Conservation (phyloP, 2,888 invertebrate genomes). For the Eucera pruinosa region DNA sequence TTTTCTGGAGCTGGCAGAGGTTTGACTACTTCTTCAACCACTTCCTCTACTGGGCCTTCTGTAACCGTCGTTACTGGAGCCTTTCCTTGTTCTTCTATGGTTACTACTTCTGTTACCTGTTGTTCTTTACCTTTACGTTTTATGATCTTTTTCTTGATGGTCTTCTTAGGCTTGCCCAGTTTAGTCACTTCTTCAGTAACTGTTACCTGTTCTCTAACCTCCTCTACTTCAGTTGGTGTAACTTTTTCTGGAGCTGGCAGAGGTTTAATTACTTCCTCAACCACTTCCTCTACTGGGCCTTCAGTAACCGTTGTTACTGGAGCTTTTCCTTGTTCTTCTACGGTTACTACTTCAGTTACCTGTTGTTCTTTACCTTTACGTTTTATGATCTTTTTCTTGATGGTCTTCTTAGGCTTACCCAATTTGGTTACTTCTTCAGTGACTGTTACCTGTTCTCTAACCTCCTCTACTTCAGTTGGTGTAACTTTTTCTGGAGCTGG, state of each 20-base stretch:
- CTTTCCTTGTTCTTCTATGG: constrained; percentile 76
- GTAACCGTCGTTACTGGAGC: constrained; percentile 52
- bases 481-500: constrained; percentile 82
- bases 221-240: constrained; percentile 80
- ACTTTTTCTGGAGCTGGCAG: constrained; percentile 78
- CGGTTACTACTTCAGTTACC: constrained; percentile 68
- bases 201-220: constrained; percentile 61
- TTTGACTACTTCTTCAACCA: constrained; percentile 50
- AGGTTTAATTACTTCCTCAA: constrained; percentile 79
- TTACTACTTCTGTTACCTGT: constrained; percentile 62
- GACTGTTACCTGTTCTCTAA: constrained; percentile 65
- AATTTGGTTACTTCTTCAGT: constrained; percentile 82
- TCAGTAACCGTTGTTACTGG: constrained; percentile 28
- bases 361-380: constrained; percentile 69
- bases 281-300: constrained; percentile 81
- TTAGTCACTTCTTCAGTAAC: constrained; percentile 64
- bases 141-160: constrained; percentile 77
- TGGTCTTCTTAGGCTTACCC: constrained; percentile 81
- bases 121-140: constrained; percentile 79
- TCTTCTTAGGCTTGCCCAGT: constrained; percentile 81
- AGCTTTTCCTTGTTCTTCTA: constrained; percentile 76
- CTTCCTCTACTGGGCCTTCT: constrained; percentile 79
- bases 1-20: constrained; percentile 75
- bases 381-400: constrained; percentile 63
- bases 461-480: constrained; percentile 77